Conservation (phyloP, 2,113 vertebrate species). For the Pollachius pollachius region DNA sequence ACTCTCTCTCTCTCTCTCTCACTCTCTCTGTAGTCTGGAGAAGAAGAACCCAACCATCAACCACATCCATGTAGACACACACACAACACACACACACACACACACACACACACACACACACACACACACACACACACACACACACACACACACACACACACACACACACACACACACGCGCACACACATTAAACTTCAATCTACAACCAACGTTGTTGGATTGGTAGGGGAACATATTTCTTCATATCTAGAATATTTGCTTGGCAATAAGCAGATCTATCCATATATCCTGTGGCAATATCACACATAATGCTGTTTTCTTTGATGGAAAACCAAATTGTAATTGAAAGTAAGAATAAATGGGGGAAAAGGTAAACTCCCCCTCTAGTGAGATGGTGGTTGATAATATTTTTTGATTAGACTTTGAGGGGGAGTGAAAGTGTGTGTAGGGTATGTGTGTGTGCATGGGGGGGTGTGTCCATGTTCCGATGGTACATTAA, state of each 20-base stretch:
- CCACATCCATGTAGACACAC: conserved; percentile 11
- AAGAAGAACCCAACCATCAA: conserved; percentile 21
- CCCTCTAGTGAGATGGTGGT: conserved; percentile 32
- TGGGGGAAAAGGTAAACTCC: conserved; percentile 56
- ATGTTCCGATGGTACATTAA: conserved; percentile 66
- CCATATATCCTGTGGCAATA: conserved; percentile 45
- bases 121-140: neutral
- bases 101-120: neutral
- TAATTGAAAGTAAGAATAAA: conserved; percentile 63
- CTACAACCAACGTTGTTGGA: conserved; percentile 3
- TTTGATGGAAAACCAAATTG: conserved; percentile 45
- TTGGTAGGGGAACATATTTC: conserved; percentile 24
- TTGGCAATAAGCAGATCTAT: conserved; percentile 36
- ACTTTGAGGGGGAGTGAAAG: conserved; percentile 42
- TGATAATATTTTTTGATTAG: conserved; percentile 47
- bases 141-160: neutral
- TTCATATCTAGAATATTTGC: conserved; percentile 46
- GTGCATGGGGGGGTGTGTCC: conserved; percentile 11
- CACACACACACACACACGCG: neutral
- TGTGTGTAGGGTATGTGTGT: conserved; percentile 26
- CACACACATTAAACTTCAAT: conserved; percentile 12
- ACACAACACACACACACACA: neutral
- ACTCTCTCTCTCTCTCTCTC: too few relatives aligned
- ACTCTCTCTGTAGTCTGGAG: neutral
- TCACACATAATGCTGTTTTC: conserved; percentile 32